A percentile compares a stretch with the other conserved stretches of the same genome.
Conservation (phyloP, 2,888 invertebrate genomes). For the Nebria salina region DNA sequence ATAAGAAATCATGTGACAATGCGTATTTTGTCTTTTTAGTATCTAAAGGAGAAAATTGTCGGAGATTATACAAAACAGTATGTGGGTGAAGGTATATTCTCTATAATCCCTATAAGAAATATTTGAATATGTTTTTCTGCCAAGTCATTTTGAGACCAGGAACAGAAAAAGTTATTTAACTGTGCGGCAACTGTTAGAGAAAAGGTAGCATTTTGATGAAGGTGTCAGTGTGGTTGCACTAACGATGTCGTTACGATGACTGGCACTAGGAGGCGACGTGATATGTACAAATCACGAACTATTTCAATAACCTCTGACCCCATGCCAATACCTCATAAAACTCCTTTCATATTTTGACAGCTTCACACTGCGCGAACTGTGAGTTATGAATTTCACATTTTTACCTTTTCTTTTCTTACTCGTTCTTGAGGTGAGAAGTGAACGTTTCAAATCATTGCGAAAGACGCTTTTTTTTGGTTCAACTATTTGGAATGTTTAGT, state of each 20-base stretch:
- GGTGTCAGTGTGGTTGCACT: conserved; percentile 29
- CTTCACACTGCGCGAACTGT: conserved; percentile 30
- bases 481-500: not conserved
- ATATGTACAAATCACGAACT: conserved; percentile 40
- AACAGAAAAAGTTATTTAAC: not conserved
- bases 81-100: not conserved
- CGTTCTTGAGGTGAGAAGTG: not conserved
- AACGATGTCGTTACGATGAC: conserved; percentile 43
- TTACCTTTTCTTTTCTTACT: not conserved
- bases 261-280: conserved; percentile 19
- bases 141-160: not conserved
- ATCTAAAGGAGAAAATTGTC: too few relatives aligned
- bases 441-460: conserved; percentile 23
- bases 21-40: not conserved
- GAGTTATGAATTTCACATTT: conserved; percentile 47
- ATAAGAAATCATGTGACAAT: not conserved
- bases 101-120: not conserved
- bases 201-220: conserved; percentile 1
- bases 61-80: not conserved
- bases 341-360: conserved; percentile 50
- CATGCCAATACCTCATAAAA: conserved; percentile 48
- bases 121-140: not conserved
- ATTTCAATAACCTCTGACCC: conserved; percentile 49
- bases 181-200: not conserved
- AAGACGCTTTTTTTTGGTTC: conserved; percentile 8